Evolutionary conservation across 92 coral and sea anemone species (phyloP).

Genomic region (Epizoanthus rinbou): DNA sequence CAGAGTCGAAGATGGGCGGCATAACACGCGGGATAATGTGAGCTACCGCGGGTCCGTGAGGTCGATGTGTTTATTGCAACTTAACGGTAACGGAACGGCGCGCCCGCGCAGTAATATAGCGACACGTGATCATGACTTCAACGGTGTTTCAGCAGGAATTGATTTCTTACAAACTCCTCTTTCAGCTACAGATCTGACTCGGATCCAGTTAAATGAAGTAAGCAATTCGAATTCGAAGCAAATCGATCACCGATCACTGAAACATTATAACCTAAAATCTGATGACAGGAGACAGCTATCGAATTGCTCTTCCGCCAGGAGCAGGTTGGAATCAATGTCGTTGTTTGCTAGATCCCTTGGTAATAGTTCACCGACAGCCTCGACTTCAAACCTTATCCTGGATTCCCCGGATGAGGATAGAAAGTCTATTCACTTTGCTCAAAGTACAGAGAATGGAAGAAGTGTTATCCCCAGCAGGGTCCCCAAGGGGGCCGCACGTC

Average conservation of each 20-base stretch:
- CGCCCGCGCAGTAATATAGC: neutral
- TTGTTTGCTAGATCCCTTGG: neutral
- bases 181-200: neutral
- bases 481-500: neutral
- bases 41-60: neutral
- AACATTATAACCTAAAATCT: neutral
- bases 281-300: neutral
- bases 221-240: neutral
- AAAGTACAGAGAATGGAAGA: neutral
- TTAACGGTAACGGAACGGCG: neutral
- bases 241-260: neutral
- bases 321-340: neutral
- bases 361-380: constrained; percentile 26
- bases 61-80: neutral
- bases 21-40: neutral
- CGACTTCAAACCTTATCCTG: constrained; percentile 4
- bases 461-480: neutral
- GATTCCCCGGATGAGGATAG: neutral
- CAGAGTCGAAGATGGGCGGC: neutral
- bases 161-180: neutral
- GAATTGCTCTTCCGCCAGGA: neutral
- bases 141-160: neutral
- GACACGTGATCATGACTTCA: neutral
- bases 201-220: neutral
- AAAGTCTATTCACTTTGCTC: neutral